These are phyloP conservation scores for Eospalax fontanierii DNA, from an alignment of 2,797 vertebrate genomes.

Conservation along the genomic window DNA sequence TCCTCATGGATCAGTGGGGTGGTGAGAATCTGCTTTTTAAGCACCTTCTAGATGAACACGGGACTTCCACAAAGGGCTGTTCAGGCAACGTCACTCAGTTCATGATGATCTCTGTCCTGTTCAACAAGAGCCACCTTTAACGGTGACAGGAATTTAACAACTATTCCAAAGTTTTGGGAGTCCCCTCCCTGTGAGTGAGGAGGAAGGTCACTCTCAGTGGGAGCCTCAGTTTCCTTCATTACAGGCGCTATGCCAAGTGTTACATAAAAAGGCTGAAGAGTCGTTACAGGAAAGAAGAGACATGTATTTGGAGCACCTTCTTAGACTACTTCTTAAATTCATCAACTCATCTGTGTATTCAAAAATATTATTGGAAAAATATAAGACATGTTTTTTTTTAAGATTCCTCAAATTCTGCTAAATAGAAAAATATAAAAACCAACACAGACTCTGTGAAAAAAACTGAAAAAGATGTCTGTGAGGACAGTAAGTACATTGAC, in stretches of 20 bases:
- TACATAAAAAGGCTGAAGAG: not conserved
- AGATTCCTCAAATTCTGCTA: not conserved
- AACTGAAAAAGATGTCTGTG: not conserved
- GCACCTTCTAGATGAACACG: not conserved
- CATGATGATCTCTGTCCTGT: not conserved
- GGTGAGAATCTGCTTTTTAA: not conserved
- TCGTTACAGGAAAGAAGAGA: not conserved
- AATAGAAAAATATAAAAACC: not conserved
- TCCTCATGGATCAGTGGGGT: not conserved
- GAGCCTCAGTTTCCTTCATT: not conserved
- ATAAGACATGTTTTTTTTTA: not conserved
- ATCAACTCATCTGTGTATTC: not conserved
- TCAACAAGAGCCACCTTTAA: not conserved
- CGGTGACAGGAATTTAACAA: not conserved
- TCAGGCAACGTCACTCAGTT: not conserved
- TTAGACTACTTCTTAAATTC: conserved; percentile 1
- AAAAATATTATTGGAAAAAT: not conserved
- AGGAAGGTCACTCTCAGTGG: not conserved
- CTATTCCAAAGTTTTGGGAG: not conserved
- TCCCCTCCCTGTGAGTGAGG: not conserved
- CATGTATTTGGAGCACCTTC: not conserved
- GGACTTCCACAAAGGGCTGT: not conserved
- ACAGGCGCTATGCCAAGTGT: not conserved
- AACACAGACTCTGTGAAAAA: not conserved
- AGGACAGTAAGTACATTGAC: not conserved